Conservation (phyloP, 2,113 vertebrate genomes). For the Callithrix jacchus region DNA sequence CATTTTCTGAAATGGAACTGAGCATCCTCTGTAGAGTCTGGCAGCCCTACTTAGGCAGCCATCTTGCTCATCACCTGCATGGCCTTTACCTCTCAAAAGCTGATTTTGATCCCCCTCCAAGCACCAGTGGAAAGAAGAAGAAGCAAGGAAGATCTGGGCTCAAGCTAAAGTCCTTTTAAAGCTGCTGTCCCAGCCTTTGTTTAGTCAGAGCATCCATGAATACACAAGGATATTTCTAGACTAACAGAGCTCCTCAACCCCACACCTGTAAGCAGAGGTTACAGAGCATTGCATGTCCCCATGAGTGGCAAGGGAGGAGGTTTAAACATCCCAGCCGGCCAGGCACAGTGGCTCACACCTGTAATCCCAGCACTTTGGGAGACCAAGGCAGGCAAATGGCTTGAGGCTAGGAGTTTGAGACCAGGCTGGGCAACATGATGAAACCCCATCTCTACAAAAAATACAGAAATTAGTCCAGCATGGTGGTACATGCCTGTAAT, state of each 20-base stretch:
- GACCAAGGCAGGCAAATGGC: background rate
- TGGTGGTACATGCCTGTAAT: no score
- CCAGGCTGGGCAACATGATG: background rate
- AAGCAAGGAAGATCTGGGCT: background rate
- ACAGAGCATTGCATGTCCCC: background rate
- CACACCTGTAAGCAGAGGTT: background rate
- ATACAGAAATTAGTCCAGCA: background rate
- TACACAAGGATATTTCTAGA: background rate
- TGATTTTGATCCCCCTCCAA: background rate
- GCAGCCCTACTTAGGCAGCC: background rate
- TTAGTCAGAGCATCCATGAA: background rate
- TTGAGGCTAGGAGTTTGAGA: background rate
- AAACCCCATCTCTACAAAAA: background rate
- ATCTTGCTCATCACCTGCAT: background rate
- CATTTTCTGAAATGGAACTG: constrained; percentile 14
- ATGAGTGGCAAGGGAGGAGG: background rate
- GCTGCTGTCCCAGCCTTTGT: no score
- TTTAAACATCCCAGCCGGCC: background rate
- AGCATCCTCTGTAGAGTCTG: constrained; percentile 34
- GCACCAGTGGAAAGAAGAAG: background rate
- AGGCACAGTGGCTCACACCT: background rate
- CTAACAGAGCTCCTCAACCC: background rate
- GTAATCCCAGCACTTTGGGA: background rate
- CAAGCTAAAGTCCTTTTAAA: background rate
- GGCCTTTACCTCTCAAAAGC: constrained; percentile 19